Evolutionary conservation across 53 echinoderm and acorn worm species (phyloP).

Genomic region (Luidia sarsii): DNA sequence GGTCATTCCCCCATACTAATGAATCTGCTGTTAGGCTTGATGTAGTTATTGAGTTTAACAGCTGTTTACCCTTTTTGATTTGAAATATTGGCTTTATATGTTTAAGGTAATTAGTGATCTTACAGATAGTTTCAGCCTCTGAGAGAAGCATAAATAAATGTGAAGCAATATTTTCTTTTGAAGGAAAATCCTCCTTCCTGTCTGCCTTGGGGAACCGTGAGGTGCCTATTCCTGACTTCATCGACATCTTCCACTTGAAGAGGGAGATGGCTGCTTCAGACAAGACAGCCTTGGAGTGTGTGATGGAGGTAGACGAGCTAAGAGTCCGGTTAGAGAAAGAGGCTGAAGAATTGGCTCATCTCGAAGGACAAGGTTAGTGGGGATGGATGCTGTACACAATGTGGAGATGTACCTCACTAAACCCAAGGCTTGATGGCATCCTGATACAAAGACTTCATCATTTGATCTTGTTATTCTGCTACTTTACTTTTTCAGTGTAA

Average conservation of each 20-base stretch:
- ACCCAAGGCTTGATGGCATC: too few species aligned
- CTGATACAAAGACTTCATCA: too few species aligned
- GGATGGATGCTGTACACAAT: background rate
- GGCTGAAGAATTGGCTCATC: constrained; percentile 78
- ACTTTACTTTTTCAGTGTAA: background rate
- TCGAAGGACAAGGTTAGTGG: constrained; percentile 71
- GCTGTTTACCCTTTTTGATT: too few species aligned
- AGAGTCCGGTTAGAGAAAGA: constrained; percentile 79
- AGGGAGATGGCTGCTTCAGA: constrained; percentile 85
- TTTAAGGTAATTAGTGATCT: background rate
- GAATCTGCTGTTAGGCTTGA: too few species aligned
- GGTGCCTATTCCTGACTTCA: constrained; percentile 76
- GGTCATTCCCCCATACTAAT: too few species aligned
- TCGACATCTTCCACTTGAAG: constrained; percentile 88
- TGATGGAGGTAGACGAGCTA: constrained; percentile 87
- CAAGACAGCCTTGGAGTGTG: constrained; percentile 90
- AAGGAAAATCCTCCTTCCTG: constrained; percentile 91
- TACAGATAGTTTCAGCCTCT: background rate
- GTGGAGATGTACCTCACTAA: too few species aligned
- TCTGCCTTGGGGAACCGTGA: constrained; percentile 82
- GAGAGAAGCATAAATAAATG: background rate
- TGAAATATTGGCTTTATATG: background rate
- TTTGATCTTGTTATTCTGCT: background rate
- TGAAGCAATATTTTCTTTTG: background rate
- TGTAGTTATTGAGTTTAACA: too few species aligned